A percentile compares a stretch with the other conserved stretches of the same genome.
Conservation (phyloP, 1,140 invertebrate genomes). For the Globodera rostochiensis region DNA sequence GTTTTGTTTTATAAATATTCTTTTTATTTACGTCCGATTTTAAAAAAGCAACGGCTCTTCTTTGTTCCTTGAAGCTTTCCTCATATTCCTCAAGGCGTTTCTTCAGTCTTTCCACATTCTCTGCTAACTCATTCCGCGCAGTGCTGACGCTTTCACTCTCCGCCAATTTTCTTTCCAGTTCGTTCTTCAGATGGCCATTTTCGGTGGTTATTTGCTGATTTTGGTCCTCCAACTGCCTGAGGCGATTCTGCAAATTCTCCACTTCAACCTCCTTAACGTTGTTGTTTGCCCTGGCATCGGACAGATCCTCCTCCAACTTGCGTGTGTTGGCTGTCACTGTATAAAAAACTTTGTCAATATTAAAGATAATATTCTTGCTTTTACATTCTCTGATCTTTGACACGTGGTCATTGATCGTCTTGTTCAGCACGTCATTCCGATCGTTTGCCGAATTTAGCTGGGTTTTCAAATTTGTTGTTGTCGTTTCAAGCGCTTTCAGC, state of each 20-base stretch:
- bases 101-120: constrained; percentile 50
- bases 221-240: constrained; percentile 58
- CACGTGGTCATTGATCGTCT: constrained; percentile 63
- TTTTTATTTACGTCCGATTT: constrained; percentile 52
- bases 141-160: constrained; percentile 55
- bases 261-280: constrained; percentile 56
- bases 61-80: constrained; percentile 51
- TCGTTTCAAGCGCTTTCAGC: constrained; percentile 60
- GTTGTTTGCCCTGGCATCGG: constrained; percentile 44
- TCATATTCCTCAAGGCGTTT: constrained; percentile 51
- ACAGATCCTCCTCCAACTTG: constrained; percentile 61
- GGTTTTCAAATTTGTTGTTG: constrained; percentile 55
- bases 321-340: constrained; percentile 57
- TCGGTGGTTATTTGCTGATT: constrained; percentile 49
- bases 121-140: constrained; percentile 48
- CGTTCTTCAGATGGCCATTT: constrained; percentile 45
- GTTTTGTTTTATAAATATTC: not conserved
- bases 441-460: constrained; percentile 59
- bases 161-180: constrained; percentile 53
- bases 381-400: constrained; percentile 62
- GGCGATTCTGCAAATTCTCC: constrained; percentile 56
- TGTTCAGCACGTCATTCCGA: constrained; percentile 57
- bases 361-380: not conserved
- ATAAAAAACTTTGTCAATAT: constrained; percentile 23
- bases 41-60: constrained; percentile 46